A percentile compares a stretch with the other conserved stretches of the same genome.
Conservation (phyloP, 2,113 vertebrate genomes). For the Accipiter virgatus region DNA sequence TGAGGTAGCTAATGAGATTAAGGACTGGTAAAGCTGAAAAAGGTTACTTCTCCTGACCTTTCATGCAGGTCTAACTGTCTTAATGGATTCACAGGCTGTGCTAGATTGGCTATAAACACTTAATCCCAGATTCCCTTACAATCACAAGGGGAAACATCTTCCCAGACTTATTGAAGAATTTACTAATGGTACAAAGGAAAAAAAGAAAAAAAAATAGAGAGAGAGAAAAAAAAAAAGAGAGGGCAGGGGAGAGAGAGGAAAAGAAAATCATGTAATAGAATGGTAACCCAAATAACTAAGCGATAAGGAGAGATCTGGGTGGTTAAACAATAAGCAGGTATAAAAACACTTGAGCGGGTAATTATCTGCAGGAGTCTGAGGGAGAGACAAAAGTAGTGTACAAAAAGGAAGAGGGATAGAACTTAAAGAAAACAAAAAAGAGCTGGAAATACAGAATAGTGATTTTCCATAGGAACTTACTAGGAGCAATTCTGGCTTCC, state of each 20-base stretch:
- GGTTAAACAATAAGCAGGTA: neutral
- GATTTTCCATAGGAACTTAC: neutral
- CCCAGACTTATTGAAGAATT: neutral
- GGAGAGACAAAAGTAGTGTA: neutral
- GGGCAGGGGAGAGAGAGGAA: rapidly evolving
- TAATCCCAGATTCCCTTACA: neutral
- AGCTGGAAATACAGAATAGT: neutral
- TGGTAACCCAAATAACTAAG: neutral
- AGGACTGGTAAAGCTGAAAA: constrained; percentile 12
- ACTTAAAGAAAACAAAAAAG: neutral
- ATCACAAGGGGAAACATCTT: neutral
- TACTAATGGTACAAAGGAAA: neutral
- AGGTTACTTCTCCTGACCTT: constrained; percentile 24
- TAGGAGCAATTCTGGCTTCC: neutral
- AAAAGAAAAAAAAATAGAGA: neutral
- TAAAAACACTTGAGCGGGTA: neutral
- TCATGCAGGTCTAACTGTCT: neutral
- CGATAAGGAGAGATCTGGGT: neutral
- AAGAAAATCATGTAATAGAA: neutral
- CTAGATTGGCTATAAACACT: neutral
- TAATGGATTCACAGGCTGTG: neutral
- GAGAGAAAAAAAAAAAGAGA: too few species aligned
- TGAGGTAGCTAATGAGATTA: constrained; percentile 24
- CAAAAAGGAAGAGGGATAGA: neutral
- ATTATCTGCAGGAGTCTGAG: neutral